These are phyloP conservation scores for Leptatherina wallacei DNA, from an alignment of 2,797 vertebrate genomes.

Conservation along the genomic window DNA sequence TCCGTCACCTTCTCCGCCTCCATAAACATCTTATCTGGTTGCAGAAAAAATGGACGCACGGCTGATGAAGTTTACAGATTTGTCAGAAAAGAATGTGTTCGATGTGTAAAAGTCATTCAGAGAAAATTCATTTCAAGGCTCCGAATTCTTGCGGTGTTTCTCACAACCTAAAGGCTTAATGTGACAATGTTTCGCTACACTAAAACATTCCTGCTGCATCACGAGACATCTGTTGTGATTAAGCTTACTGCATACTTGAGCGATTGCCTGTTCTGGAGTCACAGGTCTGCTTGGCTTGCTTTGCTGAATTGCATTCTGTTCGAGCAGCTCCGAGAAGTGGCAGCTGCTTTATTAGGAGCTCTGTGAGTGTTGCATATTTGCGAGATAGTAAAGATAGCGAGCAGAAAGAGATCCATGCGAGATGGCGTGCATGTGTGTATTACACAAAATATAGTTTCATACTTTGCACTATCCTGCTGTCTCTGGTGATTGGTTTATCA, in stretches of 20 bases:
- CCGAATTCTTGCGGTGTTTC: no score
- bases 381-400: neutral
- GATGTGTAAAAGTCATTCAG: no score
- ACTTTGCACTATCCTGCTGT: slow-evolving; percentile 13
- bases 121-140: no score
- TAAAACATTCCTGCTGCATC: neutral
- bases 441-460: slow-evolving; percentile 9
- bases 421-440: slow-evolving; percentile 42
- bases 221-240: neutral
- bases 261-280: slow-evolving; percentile 3
- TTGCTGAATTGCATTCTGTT: slow-evolving; percentile 26
- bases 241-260: slow-evolving; percentile 23
- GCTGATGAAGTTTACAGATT: no score
- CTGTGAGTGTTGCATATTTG: slow-evolving; percentile 32
- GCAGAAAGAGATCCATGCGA: slow-evolving; percentile 13
- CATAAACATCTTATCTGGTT: no score
- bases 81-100: no score
- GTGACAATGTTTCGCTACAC: neutral
- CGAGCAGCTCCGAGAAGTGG: slow-evolving; percentile 22
- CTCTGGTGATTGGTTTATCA: slow-evolving; percentile 27
- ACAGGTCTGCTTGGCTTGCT: neutral
- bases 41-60: no score
- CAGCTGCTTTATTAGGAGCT: slow-evolving; percentile 29
- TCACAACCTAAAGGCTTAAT: neutral
- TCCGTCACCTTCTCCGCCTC: neutral